Conservation (phyloP, 2,113 vertebrate genomes). For the Cricetomys ansorgei region DNA sequence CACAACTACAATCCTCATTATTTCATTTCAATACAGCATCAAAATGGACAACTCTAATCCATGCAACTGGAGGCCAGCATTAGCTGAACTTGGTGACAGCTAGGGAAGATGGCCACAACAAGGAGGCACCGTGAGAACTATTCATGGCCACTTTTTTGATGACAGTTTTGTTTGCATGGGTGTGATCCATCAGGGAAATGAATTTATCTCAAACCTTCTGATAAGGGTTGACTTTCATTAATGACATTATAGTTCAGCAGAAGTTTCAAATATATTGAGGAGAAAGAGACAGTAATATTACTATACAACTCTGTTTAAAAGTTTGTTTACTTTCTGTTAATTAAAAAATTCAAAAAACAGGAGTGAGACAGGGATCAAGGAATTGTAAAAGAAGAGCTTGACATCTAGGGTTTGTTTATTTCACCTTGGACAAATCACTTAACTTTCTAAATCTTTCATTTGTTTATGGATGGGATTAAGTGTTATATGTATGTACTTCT, state of each 20-base stretch:
- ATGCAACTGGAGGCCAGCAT: neutral
- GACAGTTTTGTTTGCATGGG: neutral
- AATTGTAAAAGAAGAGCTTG: neutral
- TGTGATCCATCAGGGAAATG: neutral
- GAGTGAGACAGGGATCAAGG: neutral
- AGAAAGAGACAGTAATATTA: constrained; percentile 35
- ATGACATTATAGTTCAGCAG: neutral
- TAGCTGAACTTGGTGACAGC: neutral
- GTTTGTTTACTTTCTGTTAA: constrained; percentile 31
- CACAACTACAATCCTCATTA: neutral
- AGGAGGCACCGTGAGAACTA: neutral
- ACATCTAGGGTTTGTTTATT: neutral
- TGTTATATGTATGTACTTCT: neutral
- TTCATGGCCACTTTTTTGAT: neutral
- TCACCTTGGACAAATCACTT: constrained; percentile 22
- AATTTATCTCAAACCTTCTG: neutral
- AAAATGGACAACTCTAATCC: neutral
- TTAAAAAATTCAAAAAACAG: constrained; percentile 1
- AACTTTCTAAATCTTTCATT: neutral
- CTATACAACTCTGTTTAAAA: constrained; percentile 27
- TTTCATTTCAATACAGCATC: neutral
- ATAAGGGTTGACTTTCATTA: neutral
- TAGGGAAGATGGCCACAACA: neutral
- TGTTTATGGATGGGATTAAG: neutral
- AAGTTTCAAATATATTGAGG: neutral